Base-by-base conservation (phyloP, 1,140 invertebrate species). In the Artemia franciscana region DNA sequence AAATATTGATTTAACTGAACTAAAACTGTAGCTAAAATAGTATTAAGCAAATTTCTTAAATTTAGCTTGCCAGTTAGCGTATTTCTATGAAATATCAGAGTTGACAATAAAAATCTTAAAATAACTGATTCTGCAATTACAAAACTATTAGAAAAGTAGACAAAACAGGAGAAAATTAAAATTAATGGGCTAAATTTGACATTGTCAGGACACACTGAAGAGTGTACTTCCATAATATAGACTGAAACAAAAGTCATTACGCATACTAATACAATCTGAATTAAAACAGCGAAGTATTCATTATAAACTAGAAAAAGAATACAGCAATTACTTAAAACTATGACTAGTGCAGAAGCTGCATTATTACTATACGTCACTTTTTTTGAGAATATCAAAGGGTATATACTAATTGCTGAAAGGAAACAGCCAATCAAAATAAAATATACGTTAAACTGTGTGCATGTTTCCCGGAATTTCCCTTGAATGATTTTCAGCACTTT, bases 111-210 rank as follows among this genome's bases (percentile, higher is more conserved):
- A 72, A 82, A 87, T 0, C 81, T 79, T n/a, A 86, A 67, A 21
- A 85, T 78, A 60, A 78, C 78, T 61, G 84, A 83, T 72, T 97
- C 92, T 72, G 90, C 81, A 26, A 95, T 81, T 25, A 95, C 82
- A 71, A 86, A 95, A 75, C 91, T 96, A 68, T 97, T 95, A 0
- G 91, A 93, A 71, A 93, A 88, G 26, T 56, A 64, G 12, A 51
- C 39, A 15, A 51, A 3, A 51, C 12, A 15, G 12, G 39, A 18
- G 39, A 51, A 51, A 12, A 51, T 15, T 51, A n/a, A n/a, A n/a
- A n/a, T n/a, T n/a, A n/a, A n/a, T n/a, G n/a, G n/a, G 39, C 39
- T 2, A 18, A 15, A 51, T 2, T 18, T 18, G 21, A n/a, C n/a
- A n/a, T n/a, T n/a, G n/a, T n/a, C n/a, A n/a, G n/a, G n/a, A n/a